Evolutionary conservation across 2,888 invertebrate genomes (phyloP).

Genomic region (Clitarchus hookeri): DNA sequence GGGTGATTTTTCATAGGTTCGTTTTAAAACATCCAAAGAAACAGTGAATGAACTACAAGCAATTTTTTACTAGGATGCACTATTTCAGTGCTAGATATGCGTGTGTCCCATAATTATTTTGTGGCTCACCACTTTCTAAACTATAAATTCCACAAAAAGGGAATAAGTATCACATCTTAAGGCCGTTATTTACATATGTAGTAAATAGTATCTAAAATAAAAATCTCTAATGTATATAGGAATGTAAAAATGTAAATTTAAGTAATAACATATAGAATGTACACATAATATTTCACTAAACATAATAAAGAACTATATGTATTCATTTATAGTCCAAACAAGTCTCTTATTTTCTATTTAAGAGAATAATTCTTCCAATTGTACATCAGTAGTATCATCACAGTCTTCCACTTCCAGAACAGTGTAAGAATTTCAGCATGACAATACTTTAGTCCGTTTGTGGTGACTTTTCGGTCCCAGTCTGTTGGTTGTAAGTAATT

Average conservation of each 20-base stretch:
- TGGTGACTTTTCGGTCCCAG: neutral
- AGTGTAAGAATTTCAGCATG: neutral
- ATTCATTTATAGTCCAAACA: neutral
- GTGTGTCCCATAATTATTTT: neutral
- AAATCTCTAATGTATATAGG: neutral
- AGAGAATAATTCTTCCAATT: neutral
- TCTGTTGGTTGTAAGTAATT: neutral
- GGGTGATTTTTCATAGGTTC: too few species aligned
- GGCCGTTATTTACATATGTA: too few species aligned
- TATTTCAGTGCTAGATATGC: neutral
- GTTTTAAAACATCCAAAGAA: too few species aligned
- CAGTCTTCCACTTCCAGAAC: slow-evolving; percentile 15
- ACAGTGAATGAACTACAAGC: too few species aligned
- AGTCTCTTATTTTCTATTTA: neutral
- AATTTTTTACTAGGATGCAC: rapidly evolving
- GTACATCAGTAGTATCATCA: neutral
- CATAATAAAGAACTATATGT: neutral
- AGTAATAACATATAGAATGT: neutral
- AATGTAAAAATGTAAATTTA: neutral
- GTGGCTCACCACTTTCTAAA: neutral
- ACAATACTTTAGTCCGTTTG: neutral
- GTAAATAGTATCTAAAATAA: neutral
- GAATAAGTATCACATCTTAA: too few species aligned
- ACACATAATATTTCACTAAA: neutral
- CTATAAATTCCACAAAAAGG: too few species aligned